Conservation (phyloP, 2,888 invertebrate species). For the Torymus auratus region DNA sequence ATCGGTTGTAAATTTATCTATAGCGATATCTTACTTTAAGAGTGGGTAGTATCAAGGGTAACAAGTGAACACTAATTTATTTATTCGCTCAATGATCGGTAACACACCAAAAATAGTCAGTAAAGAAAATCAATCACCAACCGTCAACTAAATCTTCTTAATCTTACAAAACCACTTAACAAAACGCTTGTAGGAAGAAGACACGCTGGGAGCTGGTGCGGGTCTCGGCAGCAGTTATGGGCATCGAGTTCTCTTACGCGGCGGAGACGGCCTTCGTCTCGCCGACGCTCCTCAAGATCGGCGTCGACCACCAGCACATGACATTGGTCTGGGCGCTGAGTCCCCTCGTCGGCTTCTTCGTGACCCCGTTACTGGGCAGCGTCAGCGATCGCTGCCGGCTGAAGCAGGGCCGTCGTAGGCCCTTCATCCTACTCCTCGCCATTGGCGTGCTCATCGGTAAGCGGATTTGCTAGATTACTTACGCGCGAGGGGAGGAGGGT, state of each 20-base stretch:
- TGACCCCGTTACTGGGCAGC: constrained; percentile 94
- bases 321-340: constrained; percentile 97
- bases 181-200: constrained; percentile 81
- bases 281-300: constrained; percentile 94
- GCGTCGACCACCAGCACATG: constrained; percentile 95
- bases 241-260: constrained; percentile 97
- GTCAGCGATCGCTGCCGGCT: constrained; percentile 92
- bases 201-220: constrained; percentile 88
- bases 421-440: constrained; percentile 93
- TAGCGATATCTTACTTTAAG: no score
- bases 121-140: no score
- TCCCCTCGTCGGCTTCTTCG: constrained; percentile 94
- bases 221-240: constrained; percentile 96
- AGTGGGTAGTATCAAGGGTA: no score
- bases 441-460: constrained; percentile 91
- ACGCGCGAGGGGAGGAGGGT: no score
- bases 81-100: no score
- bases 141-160: no score
- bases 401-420: constrained; percentile 89
- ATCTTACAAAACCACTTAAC: no score
- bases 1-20: no score
- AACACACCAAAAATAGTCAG: no score
- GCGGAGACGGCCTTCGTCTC: constrained; percentile 98
- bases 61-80: no score
- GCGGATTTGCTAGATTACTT: background rate